Percentiles rank a stretch among this genome's conserved stretches.
phyloP scores from a whole-genome alignment of 2,888 invertebrate species.

The Tigriopus californicus region DNA sequence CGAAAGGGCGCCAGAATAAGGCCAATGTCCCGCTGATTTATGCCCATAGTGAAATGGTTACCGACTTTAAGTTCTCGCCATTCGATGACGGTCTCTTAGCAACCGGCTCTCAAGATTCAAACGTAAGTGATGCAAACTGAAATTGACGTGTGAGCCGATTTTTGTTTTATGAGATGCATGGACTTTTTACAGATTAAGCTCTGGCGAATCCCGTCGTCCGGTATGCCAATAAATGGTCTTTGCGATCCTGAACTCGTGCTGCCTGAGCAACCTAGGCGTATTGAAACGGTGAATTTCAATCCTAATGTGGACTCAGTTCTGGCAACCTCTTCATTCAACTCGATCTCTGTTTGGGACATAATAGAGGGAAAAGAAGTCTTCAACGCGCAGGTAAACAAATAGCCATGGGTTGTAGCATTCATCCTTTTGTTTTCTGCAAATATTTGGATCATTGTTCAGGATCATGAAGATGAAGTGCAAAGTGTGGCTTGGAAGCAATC shows the following conservation, averaged over 20 bases:
- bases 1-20: conserved; percentile 71
- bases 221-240: conserved; percentile 47
- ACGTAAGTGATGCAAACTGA: conserved; percentile 25
- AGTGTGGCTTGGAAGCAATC: conserved; percentile 76
- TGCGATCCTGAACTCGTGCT: conserved; percentile 59
- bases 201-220: conserved; percentile 70
- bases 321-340: conserved; percentile 61
- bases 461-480: conserved; percentile 69
- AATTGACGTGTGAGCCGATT: background rate
- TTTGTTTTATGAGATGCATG: conserved; percentile 2
- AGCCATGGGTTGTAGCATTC: too few species aligned
- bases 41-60: conserved; percentile 73
- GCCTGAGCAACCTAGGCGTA: conserved; percentile 59
- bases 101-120: conserved; percentile 44
- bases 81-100: conserved; percentile 80
- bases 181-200: conserved; percentile 47
- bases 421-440: too few species aligned
- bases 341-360: conserved; percentile 68
- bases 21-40: conserved; percentile 58
- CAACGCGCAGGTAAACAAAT: background rate
- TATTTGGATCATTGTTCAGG: too few species aligned
- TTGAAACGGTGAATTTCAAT: conserved; percentile 78
- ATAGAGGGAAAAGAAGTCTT: conserved; percentile 5
- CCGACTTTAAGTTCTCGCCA: conserved; percentile 86
- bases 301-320: conserved; percentile 75